A percentile compares a stretch with the other conserved stretches of the same genome.
phyloP scores from a whole-genome alignment of 92 coral and sea anemone species.

The Pocillopora grandis region DNA sequence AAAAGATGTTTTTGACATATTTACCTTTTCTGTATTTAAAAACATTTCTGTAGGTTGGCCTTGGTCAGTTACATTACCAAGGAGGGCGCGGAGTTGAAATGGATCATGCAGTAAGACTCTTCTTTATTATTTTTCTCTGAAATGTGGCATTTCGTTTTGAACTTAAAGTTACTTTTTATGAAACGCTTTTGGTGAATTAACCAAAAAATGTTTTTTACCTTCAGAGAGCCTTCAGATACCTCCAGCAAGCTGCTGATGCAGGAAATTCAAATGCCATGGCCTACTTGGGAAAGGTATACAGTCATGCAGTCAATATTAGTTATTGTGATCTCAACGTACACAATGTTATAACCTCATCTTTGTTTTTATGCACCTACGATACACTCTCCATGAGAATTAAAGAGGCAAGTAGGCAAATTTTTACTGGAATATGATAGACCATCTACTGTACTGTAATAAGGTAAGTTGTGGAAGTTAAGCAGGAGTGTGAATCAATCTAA shows the following conservation, averaged over 20 bases:
- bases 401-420: no score
- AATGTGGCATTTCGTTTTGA: neutral
- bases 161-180: neutral
- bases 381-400: no score
- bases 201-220: neutral
- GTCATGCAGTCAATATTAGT: neutral
- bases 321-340: neutral
- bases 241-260: conserved; percentile 98
- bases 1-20: no score
- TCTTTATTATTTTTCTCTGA: neutral
- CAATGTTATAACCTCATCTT: no score
- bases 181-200: neutral
- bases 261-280: conserved; percentile 98
- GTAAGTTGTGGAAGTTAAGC: no score
- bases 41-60: conserved; percentile 77
- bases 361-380: no score
- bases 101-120: conserved; percentile 77
- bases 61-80: conserved; percentile 95
- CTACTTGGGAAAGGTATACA: conserved; percentile 86
- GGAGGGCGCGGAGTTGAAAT: conserved; percentile 98
- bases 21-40: neutral
- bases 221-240: conserved; percentile 92
- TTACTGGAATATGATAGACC: no score
- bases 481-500: no score
- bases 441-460: no score